Evolutionary conservation across 2,797 vertebrate species (phyloP).

Genomic region (Austrolebias charrua): DNA sequence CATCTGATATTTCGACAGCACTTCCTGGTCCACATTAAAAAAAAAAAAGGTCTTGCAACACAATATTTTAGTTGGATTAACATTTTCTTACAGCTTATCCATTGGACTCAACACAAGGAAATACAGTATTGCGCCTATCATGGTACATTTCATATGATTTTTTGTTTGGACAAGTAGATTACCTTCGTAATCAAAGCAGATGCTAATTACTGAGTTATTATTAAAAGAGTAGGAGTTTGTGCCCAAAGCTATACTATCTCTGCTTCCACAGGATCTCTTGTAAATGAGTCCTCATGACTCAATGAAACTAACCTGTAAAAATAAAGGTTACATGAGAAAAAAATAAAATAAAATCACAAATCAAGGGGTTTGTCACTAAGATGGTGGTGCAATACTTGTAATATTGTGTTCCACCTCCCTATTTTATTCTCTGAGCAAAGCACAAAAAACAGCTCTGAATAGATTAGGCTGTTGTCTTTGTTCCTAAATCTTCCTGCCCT

Average conservation of each 20-base stretch:
- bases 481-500: slow-evolving; percentile 26
- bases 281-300: too few relatives aligned
- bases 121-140: slow-evolving; percentile 53
- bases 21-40: too few relatives aligned
- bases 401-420: slow-evolving; percentile 48
- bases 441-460: slow-evolving; percentile 25
- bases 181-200: slow-evolving; percentile 79
- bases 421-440: slow-evolving; percentile 21
- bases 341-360: slow-evolving; percentile 47
- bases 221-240: slow-evolving; percentile 56
- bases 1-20: too few relatives aligned
- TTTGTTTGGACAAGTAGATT: slow-evolving; percentile 65
- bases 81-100: slow-evolving; percentile 32
- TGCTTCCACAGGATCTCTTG: slow-evolving; percentile 49
- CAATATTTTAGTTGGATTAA: slow-evolving; percentile 25
- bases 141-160: slow-evolving; percentile 58
- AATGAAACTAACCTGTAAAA: too few relatives aligned
- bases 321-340: too few relatives aligned
- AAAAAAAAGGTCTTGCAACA: neutral
- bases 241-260: slow-evolving; percentile 61
- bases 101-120: slow-evolving; percentile 37
- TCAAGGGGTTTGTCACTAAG: slow-evolving; percentile 40
- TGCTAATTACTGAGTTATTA: slow-evolving; percentile 74
- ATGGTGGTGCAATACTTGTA: slow-evolving; percentile 67
- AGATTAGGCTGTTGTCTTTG: slow-evolving; percentile 25